phyloP scores from a whole-genome alignment of 1,140 invertebrate species.

The Polypedilum vanderplanki region DNA sequence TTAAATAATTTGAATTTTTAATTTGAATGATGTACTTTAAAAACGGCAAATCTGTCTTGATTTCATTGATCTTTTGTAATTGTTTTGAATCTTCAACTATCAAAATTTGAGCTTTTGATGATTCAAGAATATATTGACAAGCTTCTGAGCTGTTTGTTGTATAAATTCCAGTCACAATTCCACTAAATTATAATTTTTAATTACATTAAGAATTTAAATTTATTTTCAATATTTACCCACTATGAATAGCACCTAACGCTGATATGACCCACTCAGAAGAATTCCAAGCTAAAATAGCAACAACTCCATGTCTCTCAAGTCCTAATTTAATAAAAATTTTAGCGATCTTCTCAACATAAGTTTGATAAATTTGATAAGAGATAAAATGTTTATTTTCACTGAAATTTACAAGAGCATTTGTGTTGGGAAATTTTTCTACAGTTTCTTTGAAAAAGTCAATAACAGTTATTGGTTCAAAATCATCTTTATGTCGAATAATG shows the following conservation, averaged over 20 bases:
- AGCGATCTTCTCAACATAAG: constrained; percentile 63
- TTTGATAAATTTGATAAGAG: constrained; percentile 68
- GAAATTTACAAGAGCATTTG: not conserved
- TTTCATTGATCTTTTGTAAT: constrained; percentile 72
- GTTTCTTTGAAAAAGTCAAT: constrained; percentile 5
- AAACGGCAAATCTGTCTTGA: constrained; percentile 62
- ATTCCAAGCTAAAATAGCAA: constrained; percentile 88
- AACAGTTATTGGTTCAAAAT: not conserved
- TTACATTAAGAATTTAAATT: not conserved
- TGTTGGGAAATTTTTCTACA: not conserved
- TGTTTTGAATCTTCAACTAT: constrained; percentile 84
- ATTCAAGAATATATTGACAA: constrained; percentile 66
- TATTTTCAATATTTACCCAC: constrained; percentile 57
- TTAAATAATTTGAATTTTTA: constrained; percentile 52
- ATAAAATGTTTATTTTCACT: constrained; percentile 46
- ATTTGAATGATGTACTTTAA: constrained; percentile 85
- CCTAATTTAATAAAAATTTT: constrained; percentile 85
- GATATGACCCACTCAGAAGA: constrained; percentile 85
- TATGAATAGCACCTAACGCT: constrained; percentile 79
- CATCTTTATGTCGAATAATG: not conserved
- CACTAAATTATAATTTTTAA: constrained; percentile 49
- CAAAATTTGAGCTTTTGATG: constrained; percentile 73
- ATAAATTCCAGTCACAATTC: constrained; percentile 83
- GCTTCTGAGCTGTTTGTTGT: constrained; percentile 86
- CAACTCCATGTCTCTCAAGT: constrained; percentile 68